phyloP scores from a whole-genome alignment of 2,888 invertebrate genomes.

The Amiota communis region DNA sequence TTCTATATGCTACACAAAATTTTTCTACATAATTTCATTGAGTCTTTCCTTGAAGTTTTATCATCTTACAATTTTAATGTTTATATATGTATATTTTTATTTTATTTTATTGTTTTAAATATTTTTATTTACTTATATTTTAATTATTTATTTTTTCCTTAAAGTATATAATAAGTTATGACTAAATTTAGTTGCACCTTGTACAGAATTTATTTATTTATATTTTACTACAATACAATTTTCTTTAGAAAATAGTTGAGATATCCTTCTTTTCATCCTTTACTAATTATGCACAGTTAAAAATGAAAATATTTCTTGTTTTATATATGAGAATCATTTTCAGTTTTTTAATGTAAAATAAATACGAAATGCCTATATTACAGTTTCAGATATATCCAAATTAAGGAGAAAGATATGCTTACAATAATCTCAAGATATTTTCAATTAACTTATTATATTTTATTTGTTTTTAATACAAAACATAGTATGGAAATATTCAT shows the following conservation, averaged over 20 bases:
- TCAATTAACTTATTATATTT: no score
- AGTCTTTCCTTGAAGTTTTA: slow-evolving; percentile 63
- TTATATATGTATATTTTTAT: slow-evolving; percentile 29
- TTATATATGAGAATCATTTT: background rate
- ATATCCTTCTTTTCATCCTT: background rate
- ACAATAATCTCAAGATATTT: background rate
- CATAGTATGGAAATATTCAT: background rate
- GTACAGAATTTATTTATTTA: background rate
- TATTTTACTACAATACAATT: slow-evolving; percentile 1
- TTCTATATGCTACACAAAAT: slow-evolving; percentile 56
- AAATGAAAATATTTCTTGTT: background rate
- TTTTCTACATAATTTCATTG: slow-evolving; percentile 57
- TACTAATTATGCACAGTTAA: slow-evolving; percentile 11
- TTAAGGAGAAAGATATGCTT: slow-evolving; percentile 2
- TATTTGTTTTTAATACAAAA: background rate
- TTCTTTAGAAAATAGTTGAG: slow-evolving; percentile 3
- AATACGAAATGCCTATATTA: background rate
- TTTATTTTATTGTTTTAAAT: slow-evolving; percentile 43
- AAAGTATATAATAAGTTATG: background rate
- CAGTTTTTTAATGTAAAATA: background rate
- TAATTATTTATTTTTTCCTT: slow-evolving; percentile 35
- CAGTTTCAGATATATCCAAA: background rate
- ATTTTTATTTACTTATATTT: slow-evolving; percentile 40
- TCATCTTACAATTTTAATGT: slow-evolving; percentile 32
- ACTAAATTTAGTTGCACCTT: slow-evolving; percentile 27